A percentile compares a stretch with the other conserved stretches of the same genome.
These are phyloP conservation scores for Neolamprologus fasciatus DNA, from an alignment of 2,113 vertebrate genomes.

Conservation along the genomic window DNA sequence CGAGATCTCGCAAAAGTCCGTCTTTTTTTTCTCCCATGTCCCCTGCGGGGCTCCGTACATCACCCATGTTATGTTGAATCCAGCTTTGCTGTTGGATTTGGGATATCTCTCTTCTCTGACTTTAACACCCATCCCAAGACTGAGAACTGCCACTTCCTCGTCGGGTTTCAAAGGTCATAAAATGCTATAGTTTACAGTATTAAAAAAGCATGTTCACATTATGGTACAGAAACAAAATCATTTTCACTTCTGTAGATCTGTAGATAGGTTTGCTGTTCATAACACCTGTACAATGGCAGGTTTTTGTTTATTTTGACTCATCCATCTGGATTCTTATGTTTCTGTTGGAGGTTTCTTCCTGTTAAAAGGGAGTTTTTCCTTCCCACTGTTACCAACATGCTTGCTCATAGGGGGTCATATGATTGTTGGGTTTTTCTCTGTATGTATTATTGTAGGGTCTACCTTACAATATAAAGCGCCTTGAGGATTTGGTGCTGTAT, in stretches of 20 bases:
- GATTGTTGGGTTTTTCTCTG: background rate
- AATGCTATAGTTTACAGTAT: background rate
- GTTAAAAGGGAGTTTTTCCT: background rate
- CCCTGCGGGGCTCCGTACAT: too few species aligned
- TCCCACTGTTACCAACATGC: fast-evolving
- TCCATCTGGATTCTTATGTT: background rate
- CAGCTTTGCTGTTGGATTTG: background rate
- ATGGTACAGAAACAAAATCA: background rate
- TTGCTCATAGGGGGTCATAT: background rate
- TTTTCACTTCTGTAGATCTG: background rate
- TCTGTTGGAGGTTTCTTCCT: background rate
- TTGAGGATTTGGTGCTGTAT: background rate
- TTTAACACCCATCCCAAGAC: background rate
- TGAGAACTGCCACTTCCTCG: background rate
- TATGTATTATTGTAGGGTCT: background rate
- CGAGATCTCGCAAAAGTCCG: too few species aligned
- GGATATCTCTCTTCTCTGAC: background rate
- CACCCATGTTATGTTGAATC: background rate
- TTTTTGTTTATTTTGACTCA: fast-evolving
- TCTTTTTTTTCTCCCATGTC: too few species aligned
- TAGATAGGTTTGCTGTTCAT: too few species aligned
- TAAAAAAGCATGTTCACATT: background rate
- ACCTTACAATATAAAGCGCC: fast-evolving
- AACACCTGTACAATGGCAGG: background rate
- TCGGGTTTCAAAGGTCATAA: background rate